Conservation (phyloP, 2,113 vertebrate species). For the Vulpes lagopus region DNA sequence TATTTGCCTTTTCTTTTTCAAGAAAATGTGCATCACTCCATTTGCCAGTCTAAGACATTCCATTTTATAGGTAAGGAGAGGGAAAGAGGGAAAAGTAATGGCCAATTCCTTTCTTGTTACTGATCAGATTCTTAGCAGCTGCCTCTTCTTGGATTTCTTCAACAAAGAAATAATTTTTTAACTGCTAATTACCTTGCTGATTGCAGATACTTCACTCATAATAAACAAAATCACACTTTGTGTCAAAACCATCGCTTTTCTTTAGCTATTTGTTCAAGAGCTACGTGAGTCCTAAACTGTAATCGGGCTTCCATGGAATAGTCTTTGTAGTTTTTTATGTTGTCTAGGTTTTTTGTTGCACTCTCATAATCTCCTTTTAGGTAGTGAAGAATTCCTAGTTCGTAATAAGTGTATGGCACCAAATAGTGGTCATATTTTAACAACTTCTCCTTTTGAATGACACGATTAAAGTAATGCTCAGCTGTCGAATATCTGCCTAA, state of each 20-base stretch:
- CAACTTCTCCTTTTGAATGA: constrained; percentile 76
- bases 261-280: constrained; percentile 78
- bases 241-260: constrained; percentile 47
- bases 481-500: constrained; percentile 63
- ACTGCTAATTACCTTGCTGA: neutral
- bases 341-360: constrained; percentile 69
- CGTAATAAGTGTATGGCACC: constrained; percentile 79
- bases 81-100: constrained; percentile 43
- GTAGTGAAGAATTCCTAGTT: constrained; percentile 77
- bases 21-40: constrained; percentile 59
- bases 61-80: constrained; percentile 62
- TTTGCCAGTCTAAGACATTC: constrained; percentile 50
- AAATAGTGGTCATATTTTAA: constrained; percentile 79
- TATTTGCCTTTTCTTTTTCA: constrained; percentile 59
- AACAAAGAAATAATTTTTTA: constrained; percentile 47
- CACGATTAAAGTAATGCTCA: constrained; percentile 71
- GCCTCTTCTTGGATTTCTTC: constrained; percentile 41
- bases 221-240: neutral
- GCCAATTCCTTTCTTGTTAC: constrained; percentile 31
- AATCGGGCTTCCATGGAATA: constrained; percentile 78
- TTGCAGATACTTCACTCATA: neutral
- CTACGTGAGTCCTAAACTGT: constrained; percentile 76
- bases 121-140: constrained; percentile 31
- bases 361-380: constrained; percentile 68
- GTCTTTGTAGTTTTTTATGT: constrained; percentile 76